Evolutionary conservation across 1,140 invertebrate species (phyloP), one percentile per base, ranked within the genome.

Genomic region (Orchestia grillus): DNA sequence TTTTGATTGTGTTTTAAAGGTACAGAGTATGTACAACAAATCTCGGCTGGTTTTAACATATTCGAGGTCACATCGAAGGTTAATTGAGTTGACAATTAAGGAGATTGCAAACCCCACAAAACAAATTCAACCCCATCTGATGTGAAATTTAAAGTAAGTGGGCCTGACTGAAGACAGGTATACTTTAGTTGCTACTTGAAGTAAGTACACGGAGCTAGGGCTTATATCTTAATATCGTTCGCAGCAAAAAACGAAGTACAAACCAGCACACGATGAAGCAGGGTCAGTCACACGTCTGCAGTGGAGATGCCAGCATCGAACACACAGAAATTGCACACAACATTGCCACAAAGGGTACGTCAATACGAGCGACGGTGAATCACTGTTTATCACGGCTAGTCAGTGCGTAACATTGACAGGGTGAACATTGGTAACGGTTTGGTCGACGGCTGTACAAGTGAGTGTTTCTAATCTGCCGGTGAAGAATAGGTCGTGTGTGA

Each of bases 1-100:
- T 77, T 77, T 77, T 77, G 62, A 77, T 77, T 77, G 62, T 36
- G 62, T 77, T 77, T 77, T 77, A 77, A 77, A 77, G 62, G 62
- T 77, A 77, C 62, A 23, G 62, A 23, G 28, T 77, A 77, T 77
- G 62, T 77, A 77, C 62, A 77, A 77, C 36, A 23, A 77, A 77
- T 19, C 62, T 77, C 36, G 11, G 62, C 62, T 77, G 36, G 62
- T 28, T 77, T 28, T 8, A 77, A 36, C 62, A 36, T 77, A 77
- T 23, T 77, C 62, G 11, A 28, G 28, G 62, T 23, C 62, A 77
- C 28, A 77, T 77, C 62, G 28, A 36, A 19, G 15, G 62, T 77
- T 77, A 28, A 53, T 53, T 53, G 6, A 53, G 47, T 6, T 53
- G 6, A 8, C 6, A 6, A 53, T 8, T 53, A 8, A 8, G 6